These are phyloP conservation scores for Eulemur coronatus DNA, from an alignment of 2,797 vertebrate species.

Conservation along the genomic window DNA sequence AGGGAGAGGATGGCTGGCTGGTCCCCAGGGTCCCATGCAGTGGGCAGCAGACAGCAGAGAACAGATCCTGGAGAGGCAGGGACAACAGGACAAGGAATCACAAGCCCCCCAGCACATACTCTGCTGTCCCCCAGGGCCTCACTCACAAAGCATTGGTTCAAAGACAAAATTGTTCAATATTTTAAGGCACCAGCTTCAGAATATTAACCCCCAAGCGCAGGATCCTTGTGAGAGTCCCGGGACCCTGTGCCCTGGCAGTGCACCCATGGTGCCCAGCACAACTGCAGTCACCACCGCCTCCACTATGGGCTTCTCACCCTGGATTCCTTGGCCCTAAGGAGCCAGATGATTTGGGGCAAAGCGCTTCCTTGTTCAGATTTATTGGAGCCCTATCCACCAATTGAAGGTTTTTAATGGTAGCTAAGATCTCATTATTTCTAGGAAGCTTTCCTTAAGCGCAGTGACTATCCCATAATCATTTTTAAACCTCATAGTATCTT, in stretches of 20 bases:
- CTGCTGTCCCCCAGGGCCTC: neutral
- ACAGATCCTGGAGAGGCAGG: accelerated
- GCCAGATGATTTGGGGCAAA: neutral
- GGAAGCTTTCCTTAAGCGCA: neutral
- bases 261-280: accelerated
- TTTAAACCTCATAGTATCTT: neutral
- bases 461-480: neutral
- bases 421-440: neutral
- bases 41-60: neutral
- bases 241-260: accelerated
- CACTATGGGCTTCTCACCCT: accelerated
- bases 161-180: neutral
- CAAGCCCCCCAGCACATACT: no score
- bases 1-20: neutral
- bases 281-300: accelerated
- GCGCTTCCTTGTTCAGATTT: neutral
- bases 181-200: neutral
- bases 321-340: neutral
- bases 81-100: neutral
- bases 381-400: neutral
- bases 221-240: neutral
- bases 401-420: neutral
- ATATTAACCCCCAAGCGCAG: neutral
- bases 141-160: neutral
- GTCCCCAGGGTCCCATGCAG: accelerated